phyloP scores from a whole-genome alignment of 2,113 vertebrate genomes.

The Psophia crepitans region DNA sequence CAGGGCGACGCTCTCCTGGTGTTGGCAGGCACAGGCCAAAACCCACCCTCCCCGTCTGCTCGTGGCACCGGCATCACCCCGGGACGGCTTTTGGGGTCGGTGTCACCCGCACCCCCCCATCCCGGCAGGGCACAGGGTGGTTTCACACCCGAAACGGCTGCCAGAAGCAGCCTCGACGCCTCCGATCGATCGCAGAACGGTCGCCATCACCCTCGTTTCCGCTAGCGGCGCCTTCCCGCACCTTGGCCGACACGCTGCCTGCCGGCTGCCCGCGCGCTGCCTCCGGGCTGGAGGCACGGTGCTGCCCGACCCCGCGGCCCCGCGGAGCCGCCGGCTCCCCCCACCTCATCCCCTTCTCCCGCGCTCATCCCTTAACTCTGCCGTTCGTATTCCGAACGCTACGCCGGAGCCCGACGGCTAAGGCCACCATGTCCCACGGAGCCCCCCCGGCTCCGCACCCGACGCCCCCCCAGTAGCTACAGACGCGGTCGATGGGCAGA shows the following conservation, averaged over 20 bases:
- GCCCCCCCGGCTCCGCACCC: background rate
- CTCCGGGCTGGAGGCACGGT: background rate
- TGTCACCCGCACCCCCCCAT: too few species aligned
- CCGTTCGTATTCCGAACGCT: background rate
- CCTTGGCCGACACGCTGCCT: rapidly evolving
- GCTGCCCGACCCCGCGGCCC: background rate
- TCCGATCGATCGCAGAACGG: rapidly evolving
- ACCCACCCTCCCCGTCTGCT: background rate
- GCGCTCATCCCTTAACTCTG: background rate
- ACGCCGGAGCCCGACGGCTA: background rate
- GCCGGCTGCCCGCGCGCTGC: background rate
- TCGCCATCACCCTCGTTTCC: background rate
- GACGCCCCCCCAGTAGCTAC: rapidly evolving
- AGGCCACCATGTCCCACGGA: background rate
- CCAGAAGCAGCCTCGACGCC: background rate
- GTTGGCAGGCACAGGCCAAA: background rate
- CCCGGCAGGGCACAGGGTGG: background rate
- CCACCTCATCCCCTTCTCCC: too few species aligned
- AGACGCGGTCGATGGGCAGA: background rate
- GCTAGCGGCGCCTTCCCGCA: background rate
- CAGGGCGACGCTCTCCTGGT: rapidly evolving
- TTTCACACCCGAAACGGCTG: background rate
- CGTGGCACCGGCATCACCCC: background rate
- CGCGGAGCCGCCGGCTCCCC: background rate
- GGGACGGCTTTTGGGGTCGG: rapidly evolving